Conservation (phyloP, 2,797 vertebrate species). For the Zalophus californianus region DNA sequence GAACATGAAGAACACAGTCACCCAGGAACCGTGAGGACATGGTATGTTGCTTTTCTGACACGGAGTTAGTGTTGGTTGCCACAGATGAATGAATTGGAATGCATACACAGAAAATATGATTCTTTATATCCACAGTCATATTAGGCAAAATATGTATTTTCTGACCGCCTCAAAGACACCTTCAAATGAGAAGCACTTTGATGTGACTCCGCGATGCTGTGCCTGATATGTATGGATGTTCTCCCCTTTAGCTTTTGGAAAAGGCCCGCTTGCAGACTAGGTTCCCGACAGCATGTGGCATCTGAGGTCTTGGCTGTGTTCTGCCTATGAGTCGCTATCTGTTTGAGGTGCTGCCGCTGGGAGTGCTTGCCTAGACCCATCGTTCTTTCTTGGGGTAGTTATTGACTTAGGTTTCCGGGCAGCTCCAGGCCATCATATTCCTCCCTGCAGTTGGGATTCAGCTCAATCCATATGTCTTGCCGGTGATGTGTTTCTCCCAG, state of each 20-base stretch:
- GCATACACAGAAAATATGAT: neutral
- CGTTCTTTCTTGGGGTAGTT: neutral
- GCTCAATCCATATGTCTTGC: neutral
- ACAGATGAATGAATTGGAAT: neutral
- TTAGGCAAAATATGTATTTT: neutral
- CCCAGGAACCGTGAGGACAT: rapidly evolving
- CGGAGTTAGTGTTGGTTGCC: neutral
- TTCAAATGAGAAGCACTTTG: neutral
- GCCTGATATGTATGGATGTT: rapidly evolving
- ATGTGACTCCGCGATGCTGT: rapidly evolving
- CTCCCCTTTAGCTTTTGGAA: neutral
- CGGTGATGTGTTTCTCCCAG: neutral
- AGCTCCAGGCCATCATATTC: neutral
- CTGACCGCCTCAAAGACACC: neutral
- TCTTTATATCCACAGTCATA: neutral
- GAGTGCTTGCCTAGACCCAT: rapidly evolving
- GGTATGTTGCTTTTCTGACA: neutral
- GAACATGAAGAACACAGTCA: neutral
- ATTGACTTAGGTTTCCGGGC: neutral
- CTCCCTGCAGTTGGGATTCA: neutral
- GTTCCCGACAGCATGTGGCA: rapidly evolving
- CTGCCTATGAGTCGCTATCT: rapidly evolving
- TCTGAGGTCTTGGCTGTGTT: neutral
- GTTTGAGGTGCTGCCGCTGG: rapidly evolving
- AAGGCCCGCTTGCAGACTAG: rapidly evolving